Base-by-base conservation (phyloP, 2,797 vertebrate genomes). In the Scleropages formosus region DNA sequence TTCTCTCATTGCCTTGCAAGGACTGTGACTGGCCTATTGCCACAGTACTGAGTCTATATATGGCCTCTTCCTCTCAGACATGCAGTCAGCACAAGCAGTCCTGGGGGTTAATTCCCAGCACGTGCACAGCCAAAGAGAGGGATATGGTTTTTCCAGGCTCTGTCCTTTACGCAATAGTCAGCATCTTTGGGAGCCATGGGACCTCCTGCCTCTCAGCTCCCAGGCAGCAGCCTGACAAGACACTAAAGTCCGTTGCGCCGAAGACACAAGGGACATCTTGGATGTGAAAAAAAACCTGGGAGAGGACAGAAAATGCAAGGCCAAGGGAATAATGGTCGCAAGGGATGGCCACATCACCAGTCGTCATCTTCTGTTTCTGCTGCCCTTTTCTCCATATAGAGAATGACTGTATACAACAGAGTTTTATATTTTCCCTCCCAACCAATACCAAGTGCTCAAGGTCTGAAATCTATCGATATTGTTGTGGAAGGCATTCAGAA, bases 1-100 rank as follows among this genome's bases (percentile, higher is more conserved):
- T 67, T 44, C 51, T 69, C 22, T 49, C 69, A 56, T 27, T 16
- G 58, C 51, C 53, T 39, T 71, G 49, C 69, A 71, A 56, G 69
- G 51, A 56, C 24, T 71, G 69, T 56, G 51, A 71, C 69, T 56
- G 51, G 51, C 51, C 56, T 49, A 27, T 71, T 31, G 59, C 31
- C 31, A 39, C 31, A 39, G 31, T 39, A 2, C 2, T 39, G 31
- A 39, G 2, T 39, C 31, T 39, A 39, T 18, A 31, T 71, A 56
- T 56, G 69, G 49, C 51, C 58, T 56, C 27, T 11, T 24, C 8
- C 53, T 58, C 22, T 31, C 24, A 71, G 11, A 18, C 18, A 18
- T 9, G 2, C 53, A 56, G 11, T 18, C 53, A 39, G 31, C 31
- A 39, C 31, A 31, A 39, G 31, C 31, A 27, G 26, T 26, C 27